Evolutionary conservation across 2,797 vertebrate species (phyloP), one percentile per base, ranked within the genome.

Genomic region (Anableps anableps): DNA sequence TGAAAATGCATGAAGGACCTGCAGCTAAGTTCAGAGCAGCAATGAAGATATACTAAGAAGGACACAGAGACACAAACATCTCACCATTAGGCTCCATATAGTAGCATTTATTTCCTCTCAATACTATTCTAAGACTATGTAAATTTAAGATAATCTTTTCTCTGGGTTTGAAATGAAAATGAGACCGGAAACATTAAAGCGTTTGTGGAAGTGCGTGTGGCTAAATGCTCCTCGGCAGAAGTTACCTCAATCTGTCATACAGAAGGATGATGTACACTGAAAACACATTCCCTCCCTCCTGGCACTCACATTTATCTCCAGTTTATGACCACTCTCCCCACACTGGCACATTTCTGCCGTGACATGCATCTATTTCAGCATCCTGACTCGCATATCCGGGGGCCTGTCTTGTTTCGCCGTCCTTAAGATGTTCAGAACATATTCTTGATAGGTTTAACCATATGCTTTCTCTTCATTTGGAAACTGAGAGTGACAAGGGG

Each of bases 261-360:
- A 89, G 90, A 93, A 84, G 90, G 91, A 94, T 92, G 92, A 93
- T 91, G 86, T 89, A 90, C 89, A 88, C 83, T 91, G 93, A 92
- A 93, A 93, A 93, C 89, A 90, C 90, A 93, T 94, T 92, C 86
- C 88, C 88, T 90, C 89, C 84, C 86, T 85, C 14, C 72, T 92
- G 92, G 88, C 92, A 80, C 88, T 86, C 81, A 66, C 92, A 95
- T 95, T 90, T 86, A 95, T 96, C 95, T 95, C 77, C 76, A 43
- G 70, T 93, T 95, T 95, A 94, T 91, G 88, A 84, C 89, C 87
- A 86, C 90, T 89, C 91, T 90, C 68, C 83, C 55, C 81, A 85
- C 86, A 85, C 86, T 38, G 53, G 74, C 88, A 84, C 89, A 86
- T 89, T 83, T 84, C 89, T 73, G 76, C 85, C 50, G 51, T 75